Conservation (phyloP, 2,797 vertebrate genomes). For the Acipenser ruthenus region DNA sequence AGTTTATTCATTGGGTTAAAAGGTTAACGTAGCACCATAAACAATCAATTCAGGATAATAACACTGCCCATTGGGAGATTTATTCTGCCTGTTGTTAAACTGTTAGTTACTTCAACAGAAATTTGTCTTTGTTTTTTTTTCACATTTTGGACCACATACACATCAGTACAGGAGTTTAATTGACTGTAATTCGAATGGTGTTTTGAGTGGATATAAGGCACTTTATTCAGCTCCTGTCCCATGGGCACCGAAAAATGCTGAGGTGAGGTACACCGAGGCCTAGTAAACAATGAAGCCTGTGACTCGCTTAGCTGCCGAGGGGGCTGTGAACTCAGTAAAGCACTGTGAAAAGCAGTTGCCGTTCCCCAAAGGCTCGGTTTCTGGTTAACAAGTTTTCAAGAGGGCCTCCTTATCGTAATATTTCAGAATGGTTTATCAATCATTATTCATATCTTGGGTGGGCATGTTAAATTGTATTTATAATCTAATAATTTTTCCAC, state of each 20-base stretch:
- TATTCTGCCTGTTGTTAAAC: no score
- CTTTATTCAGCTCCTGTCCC: slow-evolving; percentile 16
- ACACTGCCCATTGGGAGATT: no score
- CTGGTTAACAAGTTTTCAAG: not conserved
- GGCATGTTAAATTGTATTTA: no score
- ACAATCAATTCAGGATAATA: no score
- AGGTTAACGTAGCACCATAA: no score
- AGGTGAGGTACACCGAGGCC: slow-evolving; percentile 10
- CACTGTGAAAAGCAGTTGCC: not conserved
- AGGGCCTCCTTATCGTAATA: slow-evolving; percentile 8
- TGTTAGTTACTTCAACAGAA: not conserved
- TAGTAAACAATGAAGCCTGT: slow-evolving; percentile 15
- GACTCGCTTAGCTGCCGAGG: slow-evolving; percentile 4
- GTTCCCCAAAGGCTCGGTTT: slow-evolving; percentile 7
- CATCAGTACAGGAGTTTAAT: slow-evolving; percentile 9
- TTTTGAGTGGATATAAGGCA: slow-evolving; percentile 20
- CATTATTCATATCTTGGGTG: not conserved
- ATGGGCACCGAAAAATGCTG: slow-evolving; percentile 21
- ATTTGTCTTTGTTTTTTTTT: not conserved
- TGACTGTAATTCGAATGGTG: slow-evolving; percentile 18
- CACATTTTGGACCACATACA: slow-evolving; percentile 31
- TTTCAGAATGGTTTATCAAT: not conserved
- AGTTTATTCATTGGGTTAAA: no score
- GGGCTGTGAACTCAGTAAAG: not conserved
- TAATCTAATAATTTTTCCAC: no score